These are phyloP conservation scores for Ambastaia sidthimunki DNA, from an alignment of 2,797 vertebrate genomes.

Conservation along the genomic window DNA sequence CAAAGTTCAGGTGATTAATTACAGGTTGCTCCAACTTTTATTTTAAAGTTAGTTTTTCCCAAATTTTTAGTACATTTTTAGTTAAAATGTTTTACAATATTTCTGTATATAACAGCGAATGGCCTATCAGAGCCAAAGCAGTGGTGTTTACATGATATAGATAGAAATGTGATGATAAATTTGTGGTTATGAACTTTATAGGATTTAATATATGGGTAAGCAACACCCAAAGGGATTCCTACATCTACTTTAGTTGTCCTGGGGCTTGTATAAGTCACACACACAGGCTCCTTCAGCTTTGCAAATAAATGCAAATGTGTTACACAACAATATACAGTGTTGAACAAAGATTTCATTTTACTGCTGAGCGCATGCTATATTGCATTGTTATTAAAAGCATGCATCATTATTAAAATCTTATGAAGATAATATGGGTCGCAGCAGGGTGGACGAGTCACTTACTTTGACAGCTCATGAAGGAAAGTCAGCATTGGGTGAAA, in stretches of 20 bases:
- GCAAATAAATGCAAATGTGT: not conserved
- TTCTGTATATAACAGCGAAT: no score
- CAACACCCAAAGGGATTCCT: not conserved
- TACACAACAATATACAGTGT: not conserved
- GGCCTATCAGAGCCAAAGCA: not conserved
- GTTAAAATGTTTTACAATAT: no score
- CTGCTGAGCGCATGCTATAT: not conserved
- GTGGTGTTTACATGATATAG: not conserved
- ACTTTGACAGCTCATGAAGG: not conserved
- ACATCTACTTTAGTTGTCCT: not conserved
- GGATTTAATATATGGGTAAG: not conserved
- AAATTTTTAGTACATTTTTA: no score
- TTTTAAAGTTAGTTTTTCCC: no score
- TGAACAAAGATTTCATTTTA: not conserved
- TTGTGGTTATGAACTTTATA: not conserved
- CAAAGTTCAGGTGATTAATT: constrained; percentile 58
- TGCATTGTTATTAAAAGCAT: not conserved
- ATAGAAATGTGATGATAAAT: not conserved
- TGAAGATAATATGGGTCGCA: not conserved
- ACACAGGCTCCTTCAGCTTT: not conserved
- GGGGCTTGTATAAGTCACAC: not conserved
- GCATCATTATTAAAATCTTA: constrained; percentile 27
- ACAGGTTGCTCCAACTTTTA: constrained; percentile 30
- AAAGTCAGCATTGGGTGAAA: constrained; percentile 39
- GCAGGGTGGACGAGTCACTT: not conserved